A percentile compares a stretch with the other conserved stretches of the same genome.
These are phyloP conservation scores for Drymodes brunneopygia DNA, from an alignment of 2,113 vertebrate species.

Conservation along the genomic window DNA sequence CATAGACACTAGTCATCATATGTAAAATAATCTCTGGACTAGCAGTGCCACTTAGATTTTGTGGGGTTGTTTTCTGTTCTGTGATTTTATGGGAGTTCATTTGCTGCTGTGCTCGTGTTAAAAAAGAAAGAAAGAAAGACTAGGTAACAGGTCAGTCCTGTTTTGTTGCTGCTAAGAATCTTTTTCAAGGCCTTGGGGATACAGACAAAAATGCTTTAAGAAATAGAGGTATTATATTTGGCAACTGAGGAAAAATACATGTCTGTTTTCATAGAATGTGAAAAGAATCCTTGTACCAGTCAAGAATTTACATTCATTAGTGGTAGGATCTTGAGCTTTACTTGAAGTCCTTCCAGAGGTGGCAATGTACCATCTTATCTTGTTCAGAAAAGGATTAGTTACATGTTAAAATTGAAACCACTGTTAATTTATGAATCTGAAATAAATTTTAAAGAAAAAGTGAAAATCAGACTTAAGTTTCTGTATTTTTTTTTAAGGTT, in stretches of 20 bases:
- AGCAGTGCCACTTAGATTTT: slow-evolving; percentile 20
- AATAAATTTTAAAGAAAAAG: slow-evolving; percentile 55
- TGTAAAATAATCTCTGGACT: slow-evolving; percentile 29
- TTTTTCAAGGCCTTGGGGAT: slow-evolving; percentile 60
- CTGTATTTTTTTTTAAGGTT: background rate
- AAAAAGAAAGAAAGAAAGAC: slow-evolving; percentile 28
- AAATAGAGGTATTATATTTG: slow-evolving; percentile 30
- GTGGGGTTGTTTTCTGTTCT: slow-evolving; percentile 3
- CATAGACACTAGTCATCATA: slow-evolving; percentile 9
- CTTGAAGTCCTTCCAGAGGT: slow-evolving; percentile 61
- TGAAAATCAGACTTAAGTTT: slow-evolving; percentile 21
- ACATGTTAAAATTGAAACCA: slow-evolving; percentile 57
- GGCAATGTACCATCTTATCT: slow-evolving; percentile 26
- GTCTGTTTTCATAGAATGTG: slow-evolving; percentile 48
- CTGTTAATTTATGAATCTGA: slow-evolving; percentile 69
- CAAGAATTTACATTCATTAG: slow-evolving; percentile 2
- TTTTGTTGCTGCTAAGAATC: slow-evolving; percentile 68
- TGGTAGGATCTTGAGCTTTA: slow-evolving; percentile 42
- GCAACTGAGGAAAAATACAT: slow-evolving; percentile 11
- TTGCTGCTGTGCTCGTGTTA: slow-evolving; percentile 51
- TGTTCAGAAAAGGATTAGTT: slow-evolving; percentile 41
- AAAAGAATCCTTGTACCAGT: slow-evolving; percentile 46
- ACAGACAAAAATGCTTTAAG: slow-evolving; percentile 57
- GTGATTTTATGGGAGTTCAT: slow-evolving; percentile 31
- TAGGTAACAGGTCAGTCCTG: slow-evolving; percentile 53